These are phyloP conservation scores for Enteromius afrohamiltoni DNA, from an alignment of 2,797 vertebrate genomes.

Conservation along the genomic window DNA sequence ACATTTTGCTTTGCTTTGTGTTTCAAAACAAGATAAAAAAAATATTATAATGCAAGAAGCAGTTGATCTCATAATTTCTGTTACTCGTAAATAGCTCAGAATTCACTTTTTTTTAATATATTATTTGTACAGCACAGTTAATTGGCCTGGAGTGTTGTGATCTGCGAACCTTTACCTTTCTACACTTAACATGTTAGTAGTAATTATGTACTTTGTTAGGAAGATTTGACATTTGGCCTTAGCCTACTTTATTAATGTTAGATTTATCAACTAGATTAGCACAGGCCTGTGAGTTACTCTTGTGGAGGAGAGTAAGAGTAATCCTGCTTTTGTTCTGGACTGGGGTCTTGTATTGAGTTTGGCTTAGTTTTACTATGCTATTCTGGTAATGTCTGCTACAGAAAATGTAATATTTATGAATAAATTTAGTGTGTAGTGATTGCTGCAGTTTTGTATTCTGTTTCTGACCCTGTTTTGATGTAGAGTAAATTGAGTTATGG, in stretches of 20 bases:
- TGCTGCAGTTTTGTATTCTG: not conserved
- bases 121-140: not conserved
- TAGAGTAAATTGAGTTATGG: not conserved
- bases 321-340: not conserved
- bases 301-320: not conserved
- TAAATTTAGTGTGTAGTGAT: not conserved
- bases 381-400: not conserved
- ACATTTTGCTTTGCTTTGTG: too few relatives aligned
- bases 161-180: slow-evolving; percentile 11
- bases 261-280: slow-evolving; percentile 33
- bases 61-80: not conserved
- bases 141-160: not conserved
- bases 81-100: not conserved
- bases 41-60: not conserved
- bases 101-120: not conserved
- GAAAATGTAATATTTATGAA: not conserved
- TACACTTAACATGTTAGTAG: slow-evolving; percentile 44
- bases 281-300: slow-evolving; percentile 21
- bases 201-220: slow-evolving; percentile 49
- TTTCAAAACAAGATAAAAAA: not conserved
- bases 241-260: slow-evolving; percentile 11
- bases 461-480: not conserved
- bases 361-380: not conserved
- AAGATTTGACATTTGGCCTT: slow-evolving; percentile 36
- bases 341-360: not conserved